Base-by-base conservation (phyloP, 2,797 vertebrate species). In the Coreius guichenoti region DNA sequence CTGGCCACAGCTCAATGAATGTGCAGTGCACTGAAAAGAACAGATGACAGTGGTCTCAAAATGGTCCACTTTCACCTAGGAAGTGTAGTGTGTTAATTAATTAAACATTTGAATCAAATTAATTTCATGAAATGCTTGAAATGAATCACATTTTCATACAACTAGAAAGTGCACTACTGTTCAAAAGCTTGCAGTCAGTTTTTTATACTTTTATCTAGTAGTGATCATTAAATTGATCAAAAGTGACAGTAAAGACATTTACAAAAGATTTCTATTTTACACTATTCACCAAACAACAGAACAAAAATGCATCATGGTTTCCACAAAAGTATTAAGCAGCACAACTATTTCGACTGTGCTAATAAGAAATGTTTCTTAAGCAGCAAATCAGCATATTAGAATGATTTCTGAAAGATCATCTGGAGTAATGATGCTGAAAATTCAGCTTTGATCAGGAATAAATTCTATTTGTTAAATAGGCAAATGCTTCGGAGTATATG, bases 1-100 rank as follows among this genome's bases (percentile, higher is more conserved):
- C 49, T 79, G 86, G 86, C 67, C 26, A 23, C 61, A 69, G 79
- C 63, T 89, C 84, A 89, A 76, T 79, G 54, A 76, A 82, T 86
- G 51, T 43, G 70, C 81, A 80, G 16, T 43, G 12, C 16, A 21
- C 58, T 76, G 16, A 67, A 68, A 83, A 83, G 21, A 83, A 65
- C 58, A 75, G 72, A 83, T 67, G 81, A 75, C 31, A 9, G 54
- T 5, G 3, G 45, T 75, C 56, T 33, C 31, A 5, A 21, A 19
- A 29, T 76, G 61, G 43, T 39, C 31, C 21, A 54, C 17, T 76
- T 83, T 83, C 56, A 65, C 43, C 43, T 75, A 58, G 1, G 33
- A 39, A 2, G 76, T 43, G 33, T 12, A 29, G 26, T 19, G 36
- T 45, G 2, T 29, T 16, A 63, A 63, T 54, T 17, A 21, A 13